Percentiles rank a stretch among this genome's conserved stretches.
phyloP scores from a whole-genome alignment of 1,140 invertebrate species.

The Euglossa dilemma region DNA sequence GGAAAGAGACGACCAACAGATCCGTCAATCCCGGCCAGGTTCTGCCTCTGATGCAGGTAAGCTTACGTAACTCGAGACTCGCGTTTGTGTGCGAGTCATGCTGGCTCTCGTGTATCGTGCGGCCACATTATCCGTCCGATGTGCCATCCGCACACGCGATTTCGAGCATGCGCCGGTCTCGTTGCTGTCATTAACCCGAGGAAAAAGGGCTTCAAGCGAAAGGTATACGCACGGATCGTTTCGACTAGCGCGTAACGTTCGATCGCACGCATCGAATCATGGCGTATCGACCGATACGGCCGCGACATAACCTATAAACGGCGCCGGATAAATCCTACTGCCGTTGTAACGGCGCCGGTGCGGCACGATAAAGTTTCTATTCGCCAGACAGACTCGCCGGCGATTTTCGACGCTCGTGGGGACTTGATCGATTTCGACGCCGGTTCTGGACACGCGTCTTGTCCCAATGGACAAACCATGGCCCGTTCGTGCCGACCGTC shows the following conservation, averaged over 20 bases:
- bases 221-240: not conserved
- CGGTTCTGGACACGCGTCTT: not conserved
- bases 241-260: not conserved
- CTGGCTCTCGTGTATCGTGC: not conserved
- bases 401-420: conserved; percentile 4
- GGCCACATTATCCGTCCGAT: not conserved
- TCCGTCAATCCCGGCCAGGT: conserved; percentile 35
- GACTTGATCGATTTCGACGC: conserved; percentile 12
- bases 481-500: not conserved
- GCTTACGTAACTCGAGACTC: conserved; percentile 55
- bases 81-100: not conserved
- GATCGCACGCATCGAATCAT: conserved; percentile 12
- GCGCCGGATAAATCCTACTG: not conserved
- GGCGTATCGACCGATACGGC: not conserved
- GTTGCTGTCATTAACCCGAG: conserved; percentile 34
- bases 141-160: not conserved
- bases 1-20: not conserved
- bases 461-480: conserved; percentile 5
- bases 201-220: not conserved
- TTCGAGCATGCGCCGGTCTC: conserved; percentile 14
- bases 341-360: not conserved
- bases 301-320: not conserved
- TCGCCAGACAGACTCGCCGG: not conserved
- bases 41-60: conserved; percentile 71
- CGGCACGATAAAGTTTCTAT: not conserved